Percentiles rank a stretch among this genome's conserved stretches.
Conservation (phyloP, 2,888 invertebrate species). For the Tholera decimalis region DNA sequence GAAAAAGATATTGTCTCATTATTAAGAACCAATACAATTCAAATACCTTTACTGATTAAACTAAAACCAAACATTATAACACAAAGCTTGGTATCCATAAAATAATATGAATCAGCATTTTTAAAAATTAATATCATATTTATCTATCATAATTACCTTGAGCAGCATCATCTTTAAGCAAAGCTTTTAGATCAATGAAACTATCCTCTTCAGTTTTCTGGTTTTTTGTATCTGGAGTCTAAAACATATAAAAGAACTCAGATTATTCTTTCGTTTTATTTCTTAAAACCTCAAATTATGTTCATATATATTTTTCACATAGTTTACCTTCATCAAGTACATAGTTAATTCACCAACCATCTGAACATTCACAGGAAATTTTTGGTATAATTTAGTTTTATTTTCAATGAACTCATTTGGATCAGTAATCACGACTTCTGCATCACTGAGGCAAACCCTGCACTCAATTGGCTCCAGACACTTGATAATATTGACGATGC, state of each 20-base stretch:
- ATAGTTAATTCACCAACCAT: constrained; percentile 83
- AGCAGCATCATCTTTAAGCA: constrained; percentile 72
- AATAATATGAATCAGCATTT: background rate
- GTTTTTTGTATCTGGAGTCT: constrained; percentile 32
- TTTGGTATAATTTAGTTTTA: constrained; percentile 72
- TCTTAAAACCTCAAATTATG: constrained; percentile 43
- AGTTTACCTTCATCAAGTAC: constrained; percentile 74
- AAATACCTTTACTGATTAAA: too few relatives aligned
- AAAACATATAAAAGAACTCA: constrained; percentile 5
- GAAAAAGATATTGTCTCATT: constrained; percentile 22
- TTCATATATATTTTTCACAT: background rate
- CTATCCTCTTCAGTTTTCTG: constrained; percentile 62
- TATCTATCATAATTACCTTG: constrained; percentile 70
- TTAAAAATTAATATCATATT: background rate
- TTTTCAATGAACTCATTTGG: constrained; percentile 68
- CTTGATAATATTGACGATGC: constrained; percentile 84
- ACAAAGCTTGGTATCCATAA: background rate
- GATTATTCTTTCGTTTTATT: constrained; percentile 65
- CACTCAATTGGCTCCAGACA: constrained; percentile 87
- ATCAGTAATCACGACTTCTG: constrained; percentile 71
- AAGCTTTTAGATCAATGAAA: constrained; percentile 78
- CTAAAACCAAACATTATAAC: too few relatives aligned
- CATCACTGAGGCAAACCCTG: constrained; percentile 83
- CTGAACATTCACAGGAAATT: constrained; percentile 82
- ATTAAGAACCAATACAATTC: background rate